Base-by-base conservation (phyloP, 1,140 invertebrate species). In the Heliconius himera region DNA sequence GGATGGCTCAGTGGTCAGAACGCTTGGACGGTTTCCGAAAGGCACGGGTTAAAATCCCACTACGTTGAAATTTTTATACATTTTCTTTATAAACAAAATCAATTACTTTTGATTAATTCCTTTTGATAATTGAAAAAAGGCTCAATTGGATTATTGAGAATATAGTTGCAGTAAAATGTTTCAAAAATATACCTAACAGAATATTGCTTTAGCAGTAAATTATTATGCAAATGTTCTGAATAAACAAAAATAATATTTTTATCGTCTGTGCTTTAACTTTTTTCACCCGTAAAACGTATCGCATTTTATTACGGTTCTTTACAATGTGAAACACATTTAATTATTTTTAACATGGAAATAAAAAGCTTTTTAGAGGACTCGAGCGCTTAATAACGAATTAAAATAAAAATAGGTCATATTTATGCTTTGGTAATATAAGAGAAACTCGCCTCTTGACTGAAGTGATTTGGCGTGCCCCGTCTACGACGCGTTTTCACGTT, bases 331-430 rank as follows among this genome's bases (percentile, higher is more conserved):
- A 83, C 82, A 83, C 76, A 78, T 82, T 82, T 83, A 78, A 82
- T 83, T 72, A 72, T 83, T 82, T 83, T 83, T 74, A 83, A 81
- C 77, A 82, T 80, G 82, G 66, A 83, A 83, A 82, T 83, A 73
- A 83, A 82, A 83, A 80, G 81, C 82, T 82, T 82, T 80, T 83
- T 82, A 83, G 80, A 79, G 80, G 78, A 83, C 80, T 83, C 81
- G 80, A 83, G 82, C 80, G 82, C 70, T 83, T 82, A 82, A 82
- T 82, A 79, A 80, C 81, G 81, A 82, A 82, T 83, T 76, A 83
- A 46, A 83, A 82, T 80, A 38, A 82, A 83, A 84, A 84, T 84
- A 84, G 82, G 82, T 83, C 82, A 83, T 81, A 83, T 83, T 83
- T 83, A 81, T 81, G 82, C 82, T 83, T 83, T 83, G 76, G 81